These are phyloP conservation scores for Saturnia japonica DNA, from an alignment of 2,888 invertebrate genomes.

Conservation along the genomic window DNA sequence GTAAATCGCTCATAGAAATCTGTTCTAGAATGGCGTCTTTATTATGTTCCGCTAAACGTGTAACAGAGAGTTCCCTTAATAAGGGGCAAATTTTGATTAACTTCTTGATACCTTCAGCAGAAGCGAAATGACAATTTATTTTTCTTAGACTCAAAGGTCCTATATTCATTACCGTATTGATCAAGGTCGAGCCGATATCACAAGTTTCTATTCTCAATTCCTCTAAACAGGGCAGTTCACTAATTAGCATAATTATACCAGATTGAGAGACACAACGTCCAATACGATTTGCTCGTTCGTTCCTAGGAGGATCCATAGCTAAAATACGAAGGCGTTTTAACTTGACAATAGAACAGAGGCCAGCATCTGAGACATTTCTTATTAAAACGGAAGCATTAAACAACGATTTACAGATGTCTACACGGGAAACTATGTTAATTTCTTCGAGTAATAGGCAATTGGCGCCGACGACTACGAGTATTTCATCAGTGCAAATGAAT, in stretches of 20 bases:
- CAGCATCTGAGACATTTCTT: conserved; percentile 74
- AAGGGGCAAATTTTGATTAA: conserved; percentile 71
- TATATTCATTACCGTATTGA: conserved; percentile 58
- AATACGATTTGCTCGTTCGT: conserved; percentile 66
- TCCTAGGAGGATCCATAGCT: conserved; percentile 75
- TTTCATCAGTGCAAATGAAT: conserved; percentile 78
- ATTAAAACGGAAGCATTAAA: conserved; percentile 75
- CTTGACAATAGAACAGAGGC: conserved; percentile 62
- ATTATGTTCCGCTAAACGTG: conserved; percentile 69
- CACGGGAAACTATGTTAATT: conserved; percentile 74
- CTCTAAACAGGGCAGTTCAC: conserved; percentile 67
- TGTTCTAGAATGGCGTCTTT: conserved; percentile 73
- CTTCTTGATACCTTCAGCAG: conserved; percentile 68
- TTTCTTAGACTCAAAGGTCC: conserved; percentile 70
- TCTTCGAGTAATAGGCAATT: conserved; percentile 70
- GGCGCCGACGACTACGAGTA: conserved; percentile 65
- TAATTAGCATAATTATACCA: conserved; percentile 69
- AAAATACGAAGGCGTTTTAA: conserved; percentile 67
- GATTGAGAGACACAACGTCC: conserved; percentile 74
- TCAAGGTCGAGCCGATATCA: conserved; percentile 75
- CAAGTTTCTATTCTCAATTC: conserved; percentile 76
- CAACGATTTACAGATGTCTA: conserved; percentile 72
- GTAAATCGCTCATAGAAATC: conserved; percentile 62
- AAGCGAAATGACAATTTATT: conserved; percentile 74
- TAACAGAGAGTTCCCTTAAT: conserved; percentile 68